Evolutionary conservation across 1,140 invertebrate genomes (phyloP), one percentile per base, ranked within the genome.

Genomic region (Danaus plexippus): DNA sequence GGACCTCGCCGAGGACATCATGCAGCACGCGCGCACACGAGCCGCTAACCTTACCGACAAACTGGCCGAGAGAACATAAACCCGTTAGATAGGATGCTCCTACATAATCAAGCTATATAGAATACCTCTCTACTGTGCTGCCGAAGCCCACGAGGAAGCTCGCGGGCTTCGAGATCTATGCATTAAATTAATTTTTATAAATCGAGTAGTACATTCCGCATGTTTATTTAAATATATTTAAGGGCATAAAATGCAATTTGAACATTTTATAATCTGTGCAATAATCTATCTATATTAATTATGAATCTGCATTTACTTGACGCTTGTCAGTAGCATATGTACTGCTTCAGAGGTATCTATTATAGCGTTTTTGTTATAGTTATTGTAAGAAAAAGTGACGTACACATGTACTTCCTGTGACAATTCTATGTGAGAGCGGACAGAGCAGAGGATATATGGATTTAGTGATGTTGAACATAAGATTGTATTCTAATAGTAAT

Each of bases 1-100:
- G 66, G 93, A 96, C 45, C 87, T 98, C 32, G 90, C 95, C 0
- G 87, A 90, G 13, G 96, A 98, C 77, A 91, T 98, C 55, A 87
- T 96, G 67, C 88, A 88, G 56, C 92, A 94, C 79, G 91, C 93
- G 75, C 90, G 90, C 69, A 71, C 88, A 13, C 85, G 92, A 41
- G 89, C 92, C 0, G 90, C 92, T 47, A 93, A 93, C 67, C 92
- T 94, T 57, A 92, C 88, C 5, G 87, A 89, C 40, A 90, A 90
- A 67, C 82, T 90, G 44, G 87, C 89, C 6, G 75, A 83, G 10
- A 69, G 78, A 22, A 74, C 59, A 49, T 80, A 67, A 65, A 45
- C 22, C 55, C 22, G 5, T 32, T 32, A 32, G 22, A 32, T 32
- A 32, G 22, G 22, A 32, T 32, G 7, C 7, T 8, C 2, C 1